phyloP scores from a whole-genome alignment of 1,140 invertebrate species.

The Drosophila mayri region DNA sequence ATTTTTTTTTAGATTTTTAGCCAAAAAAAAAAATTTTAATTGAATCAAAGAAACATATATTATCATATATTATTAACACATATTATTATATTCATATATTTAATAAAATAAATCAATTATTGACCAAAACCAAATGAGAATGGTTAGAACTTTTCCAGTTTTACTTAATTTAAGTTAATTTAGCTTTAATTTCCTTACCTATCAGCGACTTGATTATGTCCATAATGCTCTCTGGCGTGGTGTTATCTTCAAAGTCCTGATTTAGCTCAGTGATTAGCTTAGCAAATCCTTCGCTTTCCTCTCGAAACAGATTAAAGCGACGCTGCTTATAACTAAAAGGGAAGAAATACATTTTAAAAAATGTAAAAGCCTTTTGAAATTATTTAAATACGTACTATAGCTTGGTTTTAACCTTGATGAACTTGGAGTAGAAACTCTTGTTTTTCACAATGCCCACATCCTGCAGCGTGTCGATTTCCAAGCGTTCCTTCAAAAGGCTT shows the following conservation, averaged over 20 bases:
- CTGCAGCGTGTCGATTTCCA: conserved; percentile 97
- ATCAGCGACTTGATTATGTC: conserved; percentile 97
- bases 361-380: neutral
- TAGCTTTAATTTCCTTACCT: conserved; percentile 86
- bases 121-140: no score
- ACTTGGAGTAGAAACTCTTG: conserved; percentile 97
- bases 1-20: neutral
- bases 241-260: conserved; percentile 91
- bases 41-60: neutral
- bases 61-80: no score
- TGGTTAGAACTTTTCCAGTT: neutral
- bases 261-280: conserved; percentile 98
- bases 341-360: neutral
- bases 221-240: conserved; percentile 88
- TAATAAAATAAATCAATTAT: no score
- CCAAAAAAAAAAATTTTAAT: neutral
- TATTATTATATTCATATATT: no score
- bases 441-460: conserved; percentile 96
- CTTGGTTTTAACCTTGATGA: conserved; percentile 99
- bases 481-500: conserved; percentile 94
- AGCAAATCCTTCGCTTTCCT: conserved; percentile 99
- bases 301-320: conserved; percentile 99
- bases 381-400: conserved; percentile 93
- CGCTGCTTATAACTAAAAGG: conserved; percentile 97
- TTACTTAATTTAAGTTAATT: neutral